phyloP scores from a whole-genome alignment of 2,797 vertebrate genomes.

The Anisognathus igniventris region DNA sequence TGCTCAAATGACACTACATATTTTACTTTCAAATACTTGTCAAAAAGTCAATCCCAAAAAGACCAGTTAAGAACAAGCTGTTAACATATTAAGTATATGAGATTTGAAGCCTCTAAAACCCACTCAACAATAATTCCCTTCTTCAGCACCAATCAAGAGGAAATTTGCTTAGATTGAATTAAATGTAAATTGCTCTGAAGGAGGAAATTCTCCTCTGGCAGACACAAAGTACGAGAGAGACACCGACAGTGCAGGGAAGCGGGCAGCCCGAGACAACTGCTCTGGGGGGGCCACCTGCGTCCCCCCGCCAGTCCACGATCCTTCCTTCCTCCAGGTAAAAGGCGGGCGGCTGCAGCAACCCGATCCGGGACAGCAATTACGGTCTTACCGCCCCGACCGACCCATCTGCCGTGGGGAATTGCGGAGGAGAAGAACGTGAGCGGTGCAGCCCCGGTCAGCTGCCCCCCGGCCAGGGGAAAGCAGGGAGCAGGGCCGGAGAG shows the following conservation, averaged over 20 bases:
- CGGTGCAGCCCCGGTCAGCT: no score
- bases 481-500: background rate
- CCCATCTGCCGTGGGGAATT: constrained; percentile 36
- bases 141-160: constrained; percentile 58
- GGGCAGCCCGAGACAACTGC: background rate
- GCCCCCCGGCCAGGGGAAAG: no score
- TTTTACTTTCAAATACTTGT: constrained; percentile 61
- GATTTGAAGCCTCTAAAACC: constrained; percentile 44
- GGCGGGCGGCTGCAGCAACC: background rate
- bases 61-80: constrained; percentile 55
- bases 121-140: constrained; percentile 59
- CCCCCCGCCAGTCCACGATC: background rate
- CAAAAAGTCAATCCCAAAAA: constrained; percentile 63
- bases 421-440: background rate
- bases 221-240: background rate
- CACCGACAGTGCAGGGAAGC: background rate
- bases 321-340: constrained; percentile 36
- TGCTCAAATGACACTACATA: constrained; percentile 59
- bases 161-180: constrained; percentile 67
- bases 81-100: constrained; percentile 55
- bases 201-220: background rate
- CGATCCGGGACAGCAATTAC: constrained; percentile 54
- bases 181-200: constrained; percentile 52
- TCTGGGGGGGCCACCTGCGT: background rate
- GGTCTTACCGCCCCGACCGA: constrained; percentile 33